phyloP scores from a whole-genome alignment of 2,113 vertebrate species.

The Austrofundulus limnaeus region DNA sequence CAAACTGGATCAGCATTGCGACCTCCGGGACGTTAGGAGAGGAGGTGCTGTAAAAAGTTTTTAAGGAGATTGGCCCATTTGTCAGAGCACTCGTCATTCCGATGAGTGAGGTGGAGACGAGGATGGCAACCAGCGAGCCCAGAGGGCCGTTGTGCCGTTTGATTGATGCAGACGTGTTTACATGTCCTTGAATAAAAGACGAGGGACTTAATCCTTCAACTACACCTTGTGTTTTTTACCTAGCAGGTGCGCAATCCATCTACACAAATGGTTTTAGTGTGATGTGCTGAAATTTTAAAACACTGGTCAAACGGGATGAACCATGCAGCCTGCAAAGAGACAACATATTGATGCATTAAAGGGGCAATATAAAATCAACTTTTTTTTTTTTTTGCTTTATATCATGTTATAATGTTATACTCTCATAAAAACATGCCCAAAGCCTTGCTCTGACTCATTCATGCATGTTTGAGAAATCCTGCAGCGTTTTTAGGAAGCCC shows the following conservation, averaged over 20 bases:
- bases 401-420: too few relatives aligned
- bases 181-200: conserved; percentile 43
- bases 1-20: conserved; percentile 1
- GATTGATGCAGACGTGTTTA: conserved; percentile 44
- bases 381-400: too few relatives aligned
- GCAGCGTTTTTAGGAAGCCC: too few relatives aligned
- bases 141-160: conserved; percentile 12
- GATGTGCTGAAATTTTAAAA: conserved; percentile 2
- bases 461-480: too few relatives aligned
- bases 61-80: conserved; percentile 25
- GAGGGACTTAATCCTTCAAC: conserved; percentile 1
- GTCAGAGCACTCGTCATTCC: conserved; percentile 9
- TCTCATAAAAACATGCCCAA: too few relatives aligned
- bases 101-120: conserved; percentile 24
- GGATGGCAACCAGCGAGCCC: conserved; percentile 27
- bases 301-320: background rate
- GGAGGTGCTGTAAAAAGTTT: conserved; percentile 27
- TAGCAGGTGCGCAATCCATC: background rate
- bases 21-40: conserved; percentile 11
- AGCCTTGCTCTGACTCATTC: too few relatives aligned
- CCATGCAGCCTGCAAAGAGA: background rate
- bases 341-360: too few relatives aligned
- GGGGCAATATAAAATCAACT: too few relatives aligned
- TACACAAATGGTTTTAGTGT: conserved; percentile 2
- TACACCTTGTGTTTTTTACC: conserved; percentile 15